These are phyloP conservation scores for Chirona hameri DNA, from an alignment of 2,888 invertebrate species.

Conservation along the genomic window DNA sequence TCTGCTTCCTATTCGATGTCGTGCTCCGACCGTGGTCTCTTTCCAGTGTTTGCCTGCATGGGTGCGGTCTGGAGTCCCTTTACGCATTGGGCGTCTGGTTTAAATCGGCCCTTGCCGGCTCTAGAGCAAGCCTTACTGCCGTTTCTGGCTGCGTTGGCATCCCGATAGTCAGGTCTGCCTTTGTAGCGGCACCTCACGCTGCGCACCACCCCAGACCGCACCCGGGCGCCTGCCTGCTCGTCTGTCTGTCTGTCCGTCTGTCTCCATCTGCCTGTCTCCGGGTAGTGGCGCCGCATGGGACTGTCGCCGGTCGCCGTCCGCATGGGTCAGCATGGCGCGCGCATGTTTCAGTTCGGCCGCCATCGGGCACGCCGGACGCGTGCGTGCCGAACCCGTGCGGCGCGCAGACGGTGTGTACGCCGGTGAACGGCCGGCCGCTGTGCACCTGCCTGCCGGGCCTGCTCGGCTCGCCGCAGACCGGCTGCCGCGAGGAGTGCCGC, in stretches of 20 bases:
- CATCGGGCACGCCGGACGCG: constrained; percentile 34
- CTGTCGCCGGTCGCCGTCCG: neutral
- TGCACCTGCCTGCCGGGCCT: constrained; percentile 72
- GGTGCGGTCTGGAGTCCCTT: neutral
- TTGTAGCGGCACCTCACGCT: neutral
- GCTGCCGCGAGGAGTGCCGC: constrained; percentile 64
- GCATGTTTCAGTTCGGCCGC: constrained; percentile 24
- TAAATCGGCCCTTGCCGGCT: too few species aligned
- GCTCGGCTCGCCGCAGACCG: constrained; percentile 66
- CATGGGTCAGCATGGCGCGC: constrained; percentile 1
- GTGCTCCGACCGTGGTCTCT: neutral
- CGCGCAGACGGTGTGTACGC: constrained; percentile 41
- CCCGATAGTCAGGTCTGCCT: too few species aligned
- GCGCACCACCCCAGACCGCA: neutral
- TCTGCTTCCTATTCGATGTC: constrained; percentile 8
- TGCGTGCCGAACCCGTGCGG: constrained; percentile 42
- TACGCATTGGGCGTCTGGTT: too few species aligned
- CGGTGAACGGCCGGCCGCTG: constrained; percentile 50
- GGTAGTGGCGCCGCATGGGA: neutral
- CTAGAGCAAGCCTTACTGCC: too few species aligned
- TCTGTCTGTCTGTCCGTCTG: too few species aligned
- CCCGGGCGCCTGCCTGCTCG: neutral
- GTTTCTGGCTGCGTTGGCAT: too few species aligned
- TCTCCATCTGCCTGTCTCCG: neutral
- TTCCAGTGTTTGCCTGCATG: constrained; percentile 4